Evolutionary conservation across 2,113 vertebrate genomes (phyloP).

Genomic region (Myiagra hebetior): DNA sequence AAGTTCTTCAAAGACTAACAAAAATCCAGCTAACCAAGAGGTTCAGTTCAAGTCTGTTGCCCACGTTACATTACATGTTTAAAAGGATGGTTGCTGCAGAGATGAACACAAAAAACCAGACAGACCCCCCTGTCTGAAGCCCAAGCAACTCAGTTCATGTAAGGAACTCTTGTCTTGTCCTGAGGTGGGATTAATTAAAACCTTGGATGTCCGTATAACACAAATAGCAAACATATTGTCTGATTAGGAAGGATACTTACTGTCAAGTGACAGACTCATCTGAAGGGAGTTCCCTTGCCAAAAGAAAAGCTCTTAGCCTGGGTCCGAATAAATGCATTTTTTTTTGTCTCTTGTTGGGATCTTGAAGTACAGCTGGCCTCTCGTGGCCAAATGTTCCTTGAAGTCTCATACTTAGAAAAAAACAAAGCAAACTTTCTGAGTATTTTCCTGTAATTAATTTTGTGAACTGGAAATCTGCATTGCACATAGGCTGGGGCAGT

Average conservation of each 20-base stretch:
- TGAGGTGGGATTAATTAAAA: neutral
- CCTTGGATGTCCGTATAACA: neutral
- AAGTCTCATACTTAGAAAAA: neutral
- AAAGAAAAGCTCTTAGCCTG: neutral
- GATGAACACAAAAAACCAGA: neutral
- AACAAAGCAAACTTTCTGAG: neutral
- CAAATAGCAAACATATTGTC: neutral
- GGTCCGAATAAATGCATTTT: neutral
- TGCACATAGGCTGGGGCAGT: neutral
- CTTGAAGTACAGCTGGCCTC: neutral
- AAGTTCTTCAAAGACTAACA: neutral
- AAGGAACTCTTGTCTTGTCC: neutral
- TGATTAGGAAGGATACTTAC: neutral
- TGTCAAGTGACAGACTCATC: neutral
- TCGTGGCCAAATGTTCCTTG: neutral
- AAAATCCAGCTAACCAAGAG: neutral
- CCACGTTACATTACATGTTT: neutral
- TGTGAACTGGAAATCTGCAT: neutral
- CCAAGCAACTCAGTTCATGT: neutral
- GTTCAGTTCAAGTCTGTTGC: neutral
- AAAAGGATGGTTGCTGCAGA: neutral
- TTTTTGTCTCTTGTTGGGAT: neutral
- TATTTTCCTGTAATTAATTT: neutral
- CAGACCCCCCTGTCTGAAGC: neutral
- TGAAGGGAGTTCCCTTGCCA: neutral